Percentiles rank a stretch among this genome's conserved stretches.
Evolutionary conservation across 2,888 invertebrate genomes (phyloP).

Genomic region (Beris morrisii): DNA sequence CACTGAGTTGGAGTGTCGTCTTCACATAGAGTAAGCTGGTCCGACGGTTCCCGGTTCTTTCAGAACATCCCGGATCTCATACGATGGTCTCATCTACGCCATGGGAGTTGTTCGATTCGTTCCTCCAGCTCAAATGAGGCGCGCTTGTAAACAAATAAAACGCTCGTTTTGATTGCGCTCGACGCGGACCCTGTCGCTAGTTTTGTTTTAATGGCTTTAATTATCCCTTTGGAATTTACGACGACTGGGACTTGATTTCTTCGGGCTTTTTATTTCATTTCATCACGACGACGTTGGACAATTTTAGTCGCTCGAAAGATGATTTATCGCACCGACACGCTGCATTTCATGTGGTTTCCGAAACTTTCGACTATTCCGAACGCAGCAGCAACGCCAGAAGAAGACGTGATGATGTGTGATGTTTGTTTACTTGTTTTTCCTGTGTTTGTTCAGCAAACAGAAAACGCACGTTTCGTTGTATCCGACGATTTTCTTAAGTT

Average conservation of each 20-base stretch:
- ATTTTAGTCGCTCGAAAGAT: slow-evolving; percentile 27
- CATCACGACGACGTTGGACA: slow-evolving; percentile 15
- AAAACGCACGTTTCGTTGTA: neutral
- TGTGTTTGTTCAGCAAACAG: slow-evolving; percentile 14
- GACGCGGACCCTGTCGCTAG: slow-evolving; percentile 21
- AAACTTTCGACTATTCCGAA: neutral
- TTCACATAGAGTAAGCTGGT: no score
- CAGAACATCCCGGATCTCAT: no score
- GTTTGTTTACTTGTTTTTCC: slow-evolving; percentile 12
- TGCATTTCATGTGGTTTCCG: neutral
- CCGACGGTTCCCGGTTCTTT: no score
- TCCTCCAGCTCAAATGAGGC: no score
- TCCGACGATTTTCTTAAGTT: no score
- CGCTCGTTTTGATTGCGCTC: slow-evolving; percentile 9
- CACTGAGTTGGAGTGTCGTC: no score
- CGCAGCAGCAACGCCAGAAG: neutral
- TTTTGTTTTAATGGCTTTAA: slow-evolving; percentile 28
- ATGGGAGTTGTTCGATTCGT: no score
- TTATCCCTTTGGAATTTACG: slow-evolving; percentile 29
- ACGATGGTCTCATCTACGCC: no score
- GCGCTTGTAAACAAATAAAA: slow-evolving; percentile 1
- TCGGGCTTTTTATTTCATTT: neutral
- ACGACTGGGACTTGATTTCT: slow-evolving; percentile 12
- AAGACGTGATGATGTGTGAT: slow-evolving; percentile 24
- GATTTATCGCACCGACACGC: slow-evolving; percentile 27